phyloP scores from a whole-genome alignment of 2,797 vertebrate species.

The Vireo griseus region DNA sequence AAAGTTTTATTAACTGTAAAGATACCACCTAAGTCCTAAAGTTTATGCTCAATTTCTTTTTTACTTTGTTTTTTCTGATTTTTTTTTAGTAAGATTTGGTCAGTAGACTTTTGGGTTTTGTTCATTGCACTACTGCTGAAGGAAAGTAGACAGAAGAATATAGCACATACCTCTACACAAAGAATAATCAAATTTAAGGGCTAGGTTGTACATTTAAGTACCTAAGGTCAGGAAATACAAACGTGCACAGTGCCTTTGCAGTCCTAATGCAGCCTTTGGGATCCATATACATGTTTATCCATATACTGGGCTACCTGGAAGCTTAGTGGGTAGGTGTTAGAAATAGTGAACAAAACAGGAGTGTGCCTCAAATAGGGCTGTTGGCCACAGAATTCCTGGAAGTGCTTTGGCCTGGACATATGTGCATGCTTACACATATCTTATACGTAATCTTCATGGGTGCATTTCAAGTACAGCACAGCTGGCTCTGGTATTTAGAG shows the following conservation, averaged over 20 bases:
- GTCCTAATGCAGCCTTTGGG: not conserved
- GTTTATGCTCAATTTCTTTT: not conserved
- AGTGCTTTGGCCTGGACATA: rapidly evolving
- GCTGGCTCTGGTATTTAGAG: not conserved
- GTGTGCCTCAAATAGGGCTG: not conserved
- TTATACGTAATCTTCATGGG: not conserved
- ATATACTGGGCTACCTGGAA: not conserved
- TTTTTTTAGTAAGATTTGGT: not conserved
- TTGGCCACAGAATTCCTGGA: not conserved
- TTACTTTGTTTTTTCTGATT: not conserved
- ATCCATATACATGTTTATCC: not conserved
- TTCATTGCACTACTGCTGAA: not conserved
- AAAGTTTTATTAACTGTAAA: not conserved
- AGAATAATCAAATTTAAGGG: not conserved
- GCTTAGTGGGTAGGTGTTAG: not conserved
- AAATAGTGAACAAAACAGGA: not conserved
- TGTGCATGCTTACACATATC: not conserved
- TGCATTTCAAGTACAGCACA: not conserved
- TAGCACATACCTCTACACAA: not conserved
- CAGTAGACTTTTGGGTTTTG: not conserved
- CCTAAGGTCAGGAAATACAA: not conserved
- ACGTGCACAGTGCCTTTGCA: not conserved
- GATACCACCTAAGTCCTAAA: not conserved
- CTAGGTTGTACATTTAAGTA: not conserved
- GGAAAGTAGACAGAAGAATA: not conserved